Conservation (phyloP, 1,140 invertebrate genomes). For the Trichonephila inaurata region DNA sequence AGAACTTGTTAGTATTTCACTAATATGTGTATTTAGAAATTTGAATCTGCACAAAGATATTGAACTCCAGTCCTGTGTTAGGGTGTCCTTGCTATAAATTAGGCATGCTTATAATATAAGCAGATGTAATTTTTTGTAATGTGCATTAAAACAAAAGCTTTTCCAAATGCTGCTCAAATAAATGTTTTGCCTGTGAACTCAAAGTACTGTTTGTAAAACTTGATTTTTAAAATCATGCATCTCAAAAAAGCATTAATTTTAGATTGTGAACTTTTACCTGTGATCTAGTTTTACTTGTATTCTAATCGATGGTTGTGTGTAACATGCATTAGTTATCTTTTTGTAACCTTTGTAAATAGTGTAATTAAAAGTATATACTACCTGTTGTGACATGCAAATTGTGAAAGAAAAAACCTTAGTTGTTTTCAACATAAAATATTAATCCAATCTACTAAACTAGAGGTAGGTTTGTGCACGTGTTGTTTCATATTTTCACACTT, state of each 20-base stretch:
- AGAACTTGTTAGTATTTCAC: not conserved
- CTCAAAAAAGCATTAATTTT: not conserved
- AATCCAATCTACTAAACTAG: not conserved
- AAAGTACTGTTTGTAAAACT: slow-evolving; percentile 61
- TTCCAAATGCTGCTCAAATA: slow-evolving; percentile 48
- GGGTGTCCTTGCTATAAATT: not conserved
- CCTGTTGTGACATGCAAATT: slow-evolving; percentile 17
- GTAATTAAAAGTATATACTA: slow-evolving; percentile 1
- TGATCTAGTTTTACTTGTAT: slow-evolving; percentile 31
- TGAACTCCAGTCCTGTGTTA: not conserved
- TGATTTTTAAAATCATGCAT: slow-evolving; percentile 31
- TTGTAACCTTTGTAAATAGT: slow-evolving; percentile 45
- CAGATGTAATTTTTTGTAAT: slow-evolving; percentile 13
- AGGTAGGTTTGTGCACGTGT: slow-evolving; percentile 50
- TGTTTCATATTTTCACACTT: slow-evolving; percentile 68
- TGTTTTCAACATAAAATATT: not conserved
- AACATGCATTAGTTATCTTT: not conserved
- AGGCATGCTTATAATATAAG: slow-evolving; percentile 10
- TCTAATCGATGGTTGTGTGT: slow-evolving; percentile 15
- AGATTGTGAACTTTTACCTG: slow-evolving; percentile 32
- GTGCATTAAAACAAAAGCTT: not conserved
- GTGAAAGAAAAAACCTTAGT: not conserved
- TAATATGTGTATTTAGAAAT: not conserved
- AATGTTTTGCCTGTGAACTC: slow-evolving; percentile 70
- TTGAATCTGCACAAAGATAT: not conserved